These are phyloP conservation scores for Leptinotarsa peninsularis DNA, from an alignment of 2,888 invertebrate genomes.

Conservation along the genomic window DNA sequence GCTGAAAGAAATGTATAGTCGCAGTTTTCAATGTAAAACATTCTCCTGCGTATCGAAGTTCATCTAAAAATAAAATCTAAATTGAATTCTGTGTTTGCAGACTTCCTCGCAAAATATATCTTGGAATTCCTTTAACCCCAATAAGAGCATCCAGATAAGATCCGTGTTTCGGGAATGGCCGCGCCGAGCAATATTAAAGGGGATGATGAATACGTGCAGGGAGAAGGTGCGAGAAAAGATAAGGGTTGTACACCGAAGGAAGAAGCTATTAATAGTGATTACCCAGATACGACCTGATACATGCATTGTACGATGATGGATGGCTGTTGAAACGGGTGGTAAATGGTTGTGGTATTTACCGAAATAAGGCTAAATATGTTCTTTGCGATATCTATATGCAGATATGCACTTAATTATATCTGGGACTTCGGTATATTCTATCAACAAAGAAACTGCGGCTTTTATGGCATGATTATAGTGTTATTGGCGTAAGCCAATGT, in stretches of 20 bases:
- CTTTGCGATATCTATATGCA: background rate
- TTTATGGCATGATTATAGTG: too few species aligned
- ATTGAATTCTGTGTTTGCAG: conserved; percentile 7
- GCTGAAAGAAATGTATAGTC: background rate
- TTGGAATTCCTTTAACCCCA: conserved; percentile 14
- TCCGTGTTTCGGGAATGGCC: conserved; percentile 28
- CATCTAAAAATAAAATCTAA: conserved; percentile 16
- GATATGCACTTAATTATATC: background rate
- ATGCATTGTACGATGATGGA: conserved; percentile 41
- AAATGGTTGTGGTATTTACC: conserved; percentile 19
- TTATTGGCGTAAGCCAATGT: too few species aligned
- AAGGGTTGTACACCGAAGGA: conserved; percentile 52
- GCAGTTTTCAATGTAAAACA: background rate
- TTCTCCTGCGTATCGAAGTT: background rate
- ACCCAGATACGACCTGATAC: conserved; percentile 51
- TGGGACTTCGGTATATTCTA: too few species aligned
- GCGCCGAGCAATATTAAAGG: conserved; percentile 42
- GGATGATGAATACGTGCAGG: conserved; percentile 52
- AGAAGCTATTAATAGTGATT: conserved; percentile 59
- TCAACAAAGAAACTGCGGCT: too few species aligned
- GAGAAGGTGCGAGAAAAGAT: conserved; percentile 51
- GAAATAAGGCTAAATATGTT: background rate
- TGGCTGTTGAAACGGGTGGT: conserved; percentile 33
- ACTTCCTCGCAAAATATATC: conserved; percentile 12
- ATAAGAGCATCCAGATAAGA: conserved; percentile 18